Percentiles rank a stretch among this genome's conserved stretches.
phyloP scores from a whole-genome alignment of 2,888 invertebrate species.

The Endomychus coccineus region DNA sequence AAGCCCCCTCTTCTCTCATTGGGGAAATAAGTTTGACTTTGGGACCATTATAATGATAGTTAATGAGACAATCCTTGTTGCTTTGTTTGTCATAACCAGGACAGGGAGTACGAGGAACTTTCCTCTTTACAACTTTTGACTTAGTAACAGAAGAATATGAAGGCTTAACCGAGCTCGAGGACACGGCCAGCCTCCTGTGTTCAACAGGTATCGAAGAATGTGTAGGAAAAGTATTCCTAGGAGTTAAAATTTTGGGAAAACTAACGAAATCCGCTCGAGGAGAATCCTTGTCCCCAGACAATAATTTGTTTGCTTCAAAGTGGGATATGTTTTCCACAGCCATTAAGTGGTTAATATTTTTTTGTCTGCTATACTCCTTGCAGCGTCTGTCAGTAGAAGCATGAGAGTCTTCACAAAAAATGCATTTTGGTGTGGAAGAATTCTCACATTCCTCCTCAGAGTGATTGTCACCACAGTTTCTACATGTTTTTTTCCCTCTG shows the following conservation, averaged over 20 bases:
- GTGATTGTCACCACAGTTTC: constrained; percentile 7
- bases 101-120: background rate
- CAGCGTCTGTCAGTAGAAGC: constrained; percentile 5
- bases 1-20: too few species aligned
- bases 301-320: constrained; percentile 2
- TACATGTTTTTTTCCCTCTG: constrained; percentile 2
- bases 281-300: background rate
- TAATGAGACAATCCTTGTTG: background rate
- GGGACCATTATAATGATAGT: too few species aligned
- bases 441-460: background rate
- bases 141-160: background rate
- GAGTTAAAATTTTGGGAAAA: background rate
- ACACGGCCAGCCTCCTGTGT: background rate
- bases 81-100: background rate
- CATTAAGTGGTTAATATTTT: constrained; percentile 6
- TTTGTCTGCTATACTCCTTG: constrained; percentile 3
- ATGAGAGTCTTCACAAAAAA: background rate
- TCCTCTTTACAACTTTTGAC: background rate
- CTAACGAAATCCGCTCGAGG: background rate
- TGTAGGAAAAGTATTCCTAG: background rate
- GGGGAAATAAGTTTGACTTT: too few species aligned
- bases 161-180: background rate
- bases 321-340: constrained; percentile 4
- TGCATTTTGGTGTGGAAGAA: background rate
- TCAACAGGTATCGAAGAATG: background rate